phyloP scores from a whole-genome alignment of 2,888 invertebrate species.

The Sesamia inferens region DNA sequence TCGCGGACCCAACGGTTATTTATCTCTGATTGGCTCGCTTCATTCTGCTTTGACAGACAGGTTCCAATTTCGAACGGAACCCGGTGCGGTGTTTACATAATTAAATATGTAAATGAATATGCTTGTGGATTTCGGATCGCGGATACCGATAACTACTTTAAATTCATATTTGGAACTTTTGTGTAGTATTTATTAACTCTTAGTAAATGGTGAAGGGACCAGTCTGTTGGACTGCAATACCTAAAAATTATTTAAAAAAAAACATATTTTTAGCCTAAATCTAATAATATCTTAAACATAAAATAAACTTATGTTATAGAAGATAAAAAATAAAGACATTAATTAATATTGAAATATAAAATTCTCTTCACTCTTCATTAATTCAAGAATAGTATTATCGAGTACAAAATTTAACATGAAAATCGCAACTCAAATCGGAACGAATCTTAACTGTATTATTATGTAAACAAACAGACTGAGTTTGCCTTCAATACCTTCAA shows the following conservation, averaged over 20 bases:
- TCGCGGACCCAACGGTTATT: conserved; percentile 85
- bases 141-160: conserved; percentile 28
- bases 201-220: neutral
- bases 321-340: neutral
- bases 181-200: neutral
- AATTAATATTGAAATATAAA: neutral
- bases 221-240: neutral
- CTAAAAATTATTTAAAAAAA: neutral
- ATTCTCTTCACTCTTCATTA: neutral
- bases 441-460: conserved; percentile 59
- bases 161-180: conserved; percentile 18
- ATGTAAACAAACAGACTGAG: conserved; percentile 60
- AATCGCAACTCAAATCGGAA: conserved; percentile 49
- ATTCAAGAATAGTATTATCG: neutral
- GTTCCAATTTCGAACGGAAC: conserved; percentile 83
- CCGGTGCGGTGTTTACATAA: conserved; percentile 77
- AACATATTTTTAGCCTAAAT: neutral
- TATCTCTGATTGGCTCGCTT: conserved; percentile 89
- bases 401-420: conserved; percentile 25
- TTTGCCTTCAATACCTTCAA: conserved; percentile 48
- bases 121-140: conserved; percentile 54
- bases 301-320: neutral
- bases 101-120: conserved; percentile 76
- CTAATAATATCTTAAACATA: no score
- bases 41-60: conserved; percentile 87